Conservation (phyloP, 1,140 invertebrate genomes). For the Microplitis mediator region DNA sequence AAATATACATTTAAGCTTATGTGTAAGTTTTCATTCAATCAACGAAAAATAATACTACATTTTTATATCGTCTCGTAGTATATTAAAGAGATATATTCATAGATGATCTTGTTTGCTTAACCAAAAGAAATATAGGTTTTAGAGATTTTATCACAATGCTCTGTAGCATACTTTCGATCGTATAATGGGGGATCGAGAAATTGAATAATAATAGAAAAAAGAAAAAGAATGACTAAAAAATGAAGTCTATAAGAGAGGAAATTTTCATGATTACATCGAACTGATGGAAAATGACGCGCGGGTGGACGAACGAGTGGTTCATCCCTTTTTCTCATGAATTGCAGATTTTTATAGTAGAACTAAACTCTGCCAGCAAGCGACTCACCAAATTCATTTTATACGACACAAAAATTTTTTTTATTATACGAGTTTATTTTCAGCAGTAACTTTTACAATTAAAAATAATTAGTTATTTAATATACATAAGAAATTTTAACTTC, state of each 20-base stretch:
- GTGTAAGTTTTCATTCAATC: too few relatives aligned
- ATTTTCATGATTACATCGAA: conserved; percentile 26
- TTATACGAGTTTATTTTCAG: background rate
- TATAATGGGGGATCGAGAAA: conserved; percentile 8
- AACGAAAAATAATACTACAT: too few relatives aligned
- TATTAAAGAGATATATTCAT: background rate
- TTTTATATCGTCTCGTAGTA: too few relatives aligned
- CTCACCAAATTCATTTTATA: background rate
- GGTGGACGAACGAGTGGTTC: background rate
- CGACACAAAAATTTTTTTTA: background rate
- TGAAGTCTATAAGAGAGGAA: background rate
- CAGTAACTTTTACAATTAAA: background rate
- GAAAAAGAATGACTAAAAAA: conserved; percentile 6
- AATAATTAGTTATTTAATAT: background rate
- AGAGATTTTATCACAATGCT: conserved; percentile 1
- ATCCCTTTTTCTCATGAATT: conserved; percentile 25
- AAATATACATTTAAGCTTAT: too few relatives aligned
- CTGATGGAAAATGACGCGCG: conserved; percentile 13
- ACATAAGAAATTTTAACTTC: too few relatives aligned
- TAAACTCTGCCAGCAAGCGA: background rate
- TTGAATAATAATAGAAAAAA: background rate
- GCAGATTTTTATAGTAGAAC: conserved; percentile 20
- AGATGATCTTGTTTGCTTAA: background rate
- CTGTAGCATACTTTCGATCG: background rate
- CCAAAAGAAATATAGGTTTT: background rate